phyloP scores from a whole-genome alignment of 1,140 invertebrate genomes.

The Linepithema humile region DNA sequence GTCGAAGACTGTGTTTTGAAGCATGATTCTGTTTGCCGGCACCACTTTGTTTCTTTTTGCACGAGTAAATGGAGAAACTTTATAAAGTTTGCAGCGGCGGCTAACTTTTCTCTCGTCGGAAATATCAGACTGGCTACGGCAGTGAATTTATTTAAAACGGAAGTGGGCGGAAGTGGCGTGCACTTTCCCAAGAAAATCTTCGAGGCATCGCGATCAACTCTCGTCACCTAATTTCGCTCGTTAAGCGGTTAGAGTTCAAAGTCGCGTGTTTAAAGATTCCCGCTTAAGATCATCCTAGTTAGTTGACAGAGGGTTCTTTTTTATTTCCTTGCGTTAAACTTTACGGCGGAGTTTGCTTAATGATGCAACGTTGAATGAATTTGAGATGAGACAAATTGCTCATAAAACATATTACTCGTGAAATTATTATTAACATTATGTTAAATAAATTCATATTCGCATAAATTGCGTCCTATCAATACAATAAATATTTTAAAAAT shows the following conservation, averaged over 20 bases:
- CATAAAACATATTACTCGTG: neutral
- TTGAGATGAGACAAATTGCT: neutral
- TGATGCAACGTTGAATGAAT: neutral
- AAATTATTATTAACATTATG: neutral
- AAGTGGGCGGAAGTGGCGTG: slow-evolving; percentile 39
- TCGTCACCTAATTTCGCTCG: slow-evolving; percentile 47
- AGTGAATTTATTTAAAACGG: slow-evolving; percentile 56
- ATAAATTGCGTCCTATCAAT: neutral
- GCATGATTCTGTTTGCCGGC: slow-evolving; percentile 68
- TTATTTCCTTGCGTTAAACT: neutral
- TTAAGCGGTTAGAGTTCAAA: slow-evolving; percentile 37
- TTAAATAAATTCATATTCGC: neutral
- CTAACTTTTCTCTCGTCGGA: slow-evolving; percentile 58
- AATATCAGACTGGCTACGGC: slow-evolving; percentile 41
- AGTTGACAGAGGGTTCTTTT: neutral
- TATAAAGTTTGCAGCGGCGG: slow-evolving; percentile 61
- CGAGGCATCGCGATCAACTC: slow-evolving; percentile 36
- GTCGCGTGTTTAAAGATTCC: slow-evolving; percentile 17
- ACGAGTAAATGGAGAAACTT: slow-evolving; percentile 70
- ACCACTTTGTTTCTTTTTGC: slow-evolving; percentile 65
- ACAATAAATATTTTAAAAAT: neutral
- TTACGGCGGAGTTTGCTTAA: neutral
- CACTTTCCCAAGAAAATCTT: slow-evolving; percentile 45
- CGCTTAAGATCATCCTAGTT: slow-evolving; percentile 5
- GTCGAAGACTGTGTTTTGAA: slow-evolving; percentile 65